Conservation (phyloP, 2,113 vertebrate species). For the Atlantisia rogersi region DNA sequence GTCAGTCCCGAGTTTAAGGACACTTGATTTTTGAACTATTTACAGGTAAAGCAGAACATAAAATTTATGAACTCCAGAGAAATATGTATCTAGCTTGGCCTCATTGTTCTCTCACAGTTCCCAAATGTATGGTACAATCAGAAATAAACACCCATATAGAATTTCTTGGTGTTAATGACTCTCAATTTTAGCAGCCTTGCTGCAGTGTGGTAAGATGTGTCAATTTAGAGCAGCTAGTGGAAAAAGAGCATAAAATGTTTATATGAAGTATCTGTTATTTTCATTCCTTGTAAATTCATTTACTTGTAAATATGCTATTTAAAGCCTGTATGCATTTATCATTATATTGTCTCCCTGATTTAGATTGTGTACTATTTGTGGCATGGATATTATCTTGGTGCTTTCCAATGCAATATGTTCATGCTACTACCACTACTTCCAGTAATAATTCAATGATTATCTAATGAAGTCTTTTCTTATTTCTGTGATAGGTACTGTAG, state of each 20-base stretch:
- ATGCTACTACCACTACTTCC: background rate
- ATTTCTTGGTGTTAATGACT: background rate
- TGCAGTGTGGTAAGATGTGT: background rate
- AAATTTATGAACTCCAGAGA: background rate
- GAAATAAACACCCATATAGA: background rate
- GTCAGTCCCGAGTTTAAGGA: background rate
- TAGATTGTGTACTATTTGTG: background rate
- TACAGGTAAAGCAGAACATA: background rate
- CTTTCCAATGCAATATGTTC: background rate
- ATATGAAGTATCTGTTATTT: background rate
- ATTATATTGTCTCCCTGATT: background rate
- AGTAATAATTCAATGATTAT: background rate
- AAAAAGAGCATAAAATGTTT: background rate
- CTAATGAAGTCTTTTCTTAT: background rate
- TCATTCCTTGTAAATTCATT: background rate
- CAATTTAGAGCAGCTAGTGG: background rate
- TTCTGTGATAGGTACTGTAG: background rate
- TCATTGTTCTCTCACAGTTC: background rate
- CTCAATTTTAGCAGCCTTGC: background rate
- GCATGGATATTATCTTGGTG: background rate
- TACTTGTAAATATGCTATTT: background rate
- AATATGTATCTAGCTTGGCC: background rate
- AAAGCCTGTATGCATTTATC: background rate
- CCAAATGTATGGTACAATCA: background rate
- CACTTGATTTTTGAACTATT: background rate